These are phyloP conservation scores for Polypterus bichir DNA, from an alignment of 2,113 vertebrate species.

Conservation along the genomic window DNA sequence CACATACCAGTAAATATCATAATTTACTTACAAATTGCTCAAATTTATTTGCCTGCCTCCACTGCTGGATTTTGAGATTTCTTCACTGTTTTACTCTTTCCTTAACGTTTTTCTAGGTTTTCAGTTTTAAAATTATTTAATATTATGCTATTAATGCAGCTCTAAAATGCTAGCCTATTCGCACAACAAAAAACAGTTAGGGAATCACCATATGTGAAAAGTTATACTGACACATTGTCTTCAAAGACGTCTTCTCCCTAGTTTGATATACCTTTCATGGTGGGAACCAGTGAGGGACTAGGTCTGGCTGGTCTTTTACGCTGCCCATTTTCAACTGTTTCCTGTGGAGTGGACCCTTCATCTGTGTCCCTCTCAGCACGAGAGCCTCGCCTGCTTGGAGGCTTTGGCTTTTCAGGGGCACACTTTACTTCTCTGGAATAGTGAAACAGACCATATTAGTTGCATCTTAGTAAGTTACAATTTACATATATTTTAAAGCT, in stretches of 20 bases:
- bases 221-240: background rate
- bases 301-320: slow-evolving; percentile 81
- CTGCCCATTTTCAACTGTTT: slow-evolving; percentile 70
- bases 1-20: too few relatives aligned
- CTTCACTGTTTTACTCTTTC: too few relatives aligned
- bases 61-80: too few relatives aligned
- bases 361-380: slow-evolving; percentile 77
- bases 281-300: slow-evolving; percentile 52
- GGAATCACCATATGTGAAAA: background rate
- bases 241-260: background rate
- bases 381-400: slow-evolving; percentile 80
- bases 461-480: too few relatives aligned
- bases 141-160: background rate
- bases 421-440: slow-evolving; percentile 67
- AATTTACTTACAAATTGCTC: too few relatives aligned
- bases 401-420: slow-evolving; percentile 78
- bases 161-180: background rate
- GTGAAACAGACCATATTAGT: slow-evolving; percentile 6
- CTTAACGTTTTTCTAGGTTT: background rate
- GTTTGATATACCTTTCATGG: slow-evolving; percentile 60
- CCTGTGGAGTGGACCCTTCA: slow-evolving; percentile 43
- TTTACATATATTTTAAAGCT: too few relatives aligned
- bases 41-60: too few relatives aligned
- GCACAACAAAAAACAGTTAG: background rate
- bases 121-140: background rate